Evolutionary conservation across 1,140 invertebrate species (phyloP).

Genomic region (Pseudomyrmex pallidus): DNA sequence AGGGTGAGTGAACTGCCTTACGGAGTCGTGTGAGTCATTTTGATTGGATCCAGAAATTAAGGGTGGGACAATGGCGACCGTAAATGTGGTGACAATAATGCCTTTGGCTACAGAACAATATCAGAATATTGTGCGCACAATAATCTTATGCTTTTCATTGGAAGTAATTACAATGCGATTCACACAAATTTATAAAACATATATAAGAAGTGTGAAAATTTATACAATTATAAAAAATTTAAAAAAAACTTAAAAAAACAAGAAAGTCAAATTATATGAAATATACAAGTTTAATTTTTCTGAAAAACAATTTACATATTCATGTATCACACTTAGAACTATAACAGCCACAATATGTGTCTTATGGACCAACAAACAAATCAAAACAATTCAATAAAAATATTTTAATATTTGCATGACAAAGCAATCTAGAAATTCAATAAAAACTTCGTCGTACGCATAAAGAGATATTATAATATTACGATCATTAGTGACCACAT

Average conservation of each 20-base stretch:
- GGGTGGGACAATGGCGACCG: conserved; percentile 80
- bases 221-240: no score
- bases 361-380: background rate
- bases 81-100: conserved; percentile 62
- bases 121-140: conserved; percentile 44
- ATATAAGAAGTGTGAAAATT: no score
- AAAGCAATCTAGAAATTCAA: conserved; percentile 26
- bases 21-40: conserved; percentile 82
- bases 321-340: no score
- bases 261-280: no score
- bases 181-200: conserved; percentile 14
- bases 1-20: conserved; percentile 70
- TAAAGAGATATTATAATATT: conserved; percentile 49
- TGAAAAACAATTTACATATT: no score
- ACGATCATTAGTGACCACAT: background rate
- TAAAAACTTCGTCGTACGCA: conserved; percentile 32
- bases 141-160: conserved; percentile 7
- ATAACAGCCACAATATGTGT: background rate
- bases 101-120: conserved; percentile 63
- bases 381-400: background rate
- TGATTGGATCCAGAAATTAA: conserved; percentile 83
- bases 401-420: background rate
- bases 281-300: no score
- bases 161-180: background rate
- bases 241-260: no score